Evolutionary conservation across 2,113 vertebrate genomes (phyloP), one percentile per base, ranked within the genome.

Genomic region (Garra rufa): DNA sequence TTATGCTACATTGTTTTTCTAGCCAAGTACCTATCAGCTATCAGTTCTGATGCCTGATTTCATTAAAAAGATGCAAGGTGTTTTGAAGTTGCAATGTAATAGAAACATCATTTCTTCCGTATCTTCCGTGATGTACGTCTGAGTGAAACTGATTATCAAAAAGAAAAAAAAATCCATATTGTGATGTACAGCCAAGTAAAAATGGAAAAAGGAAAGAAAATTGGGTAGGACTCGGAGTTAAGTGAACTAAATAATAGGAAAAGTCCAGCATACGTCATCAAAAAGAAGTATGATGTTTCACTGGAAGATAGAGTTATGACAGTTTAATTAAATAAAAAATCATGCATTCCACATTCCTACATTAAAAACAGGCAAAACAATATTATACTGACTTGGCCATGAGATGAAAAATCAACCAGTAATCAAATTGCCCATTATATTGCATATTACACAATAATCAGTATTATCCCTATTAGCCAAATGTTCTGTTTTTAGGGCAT

Each of bases 401-500:
- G 50, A 52, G 50, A 52, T 52, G 50, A 21, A 52, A n/a, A 19
- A 21, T 52, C 7, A 21, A 19, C 7, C 50, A 8, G 17, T 19
- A 52, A 52, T 52, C 50, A 21, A 52, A 52, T 52, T 52, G 19
- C 52, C 19, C 8, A 9, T 55, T 7, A 14, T 55, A 55, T 55
- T 55, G 52, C 19, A 55, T 55, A 21, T 55, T 55, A 21, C 19
- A 21, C 21, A 55, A 55, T 55, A 55, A 55, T 55, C 52, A 55
- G 52, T 55, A 55, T 55, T 55, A 55, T 55, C 52, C 21, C 67
- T 11, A 70, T 70, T 71, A 44, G 38, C 10, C 69, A 15, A 71
- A 71, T 44, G 10, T 24, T 71, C 41, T 15, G 69, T 44, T 71
- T 44, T 71, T 43, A 71, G 43, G 41, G 43, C 21, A 19, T 86